These are phyloP conservation scores for Caranx melampygus DNA, from an alignment of 2,113 vertebrate genomes.

Conservation along the genomic window DNA sequence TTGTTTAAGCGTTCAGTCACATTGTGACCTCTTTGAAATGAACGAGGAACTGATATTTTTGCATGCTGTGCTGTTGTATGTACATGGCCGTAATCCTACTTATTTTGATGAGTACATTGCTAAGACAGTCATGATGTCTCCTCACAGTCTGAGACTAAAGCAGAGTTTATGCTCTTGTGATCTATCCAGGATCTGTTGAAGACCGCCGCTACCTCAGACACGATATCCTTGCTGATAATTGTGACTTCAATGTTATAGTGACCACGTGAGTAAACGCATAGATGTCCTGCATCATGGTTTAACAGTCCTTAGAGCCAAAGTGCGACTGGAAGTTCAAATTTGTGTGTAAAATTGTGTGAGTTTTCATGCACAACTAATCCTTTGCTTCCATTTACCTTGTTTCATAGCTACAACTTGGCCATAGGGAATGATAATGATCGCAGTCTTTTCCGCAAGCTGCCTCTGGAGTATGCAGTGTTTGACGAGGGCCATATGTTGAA, in stretches of 20 bases:
- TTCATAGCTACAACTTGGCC: constrained; percentile 89
- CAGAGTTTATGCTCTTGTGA: neutral
- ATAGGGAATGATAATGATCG: constrained; percentile 92
- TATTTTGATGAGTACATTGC: neutral
- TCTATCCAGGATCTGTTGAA: constrained; percentile 88
- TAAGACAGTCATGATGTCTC: neutral
- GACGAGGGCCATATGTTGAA: constrained; percentile 99
- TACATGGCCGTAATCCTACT: neutral
- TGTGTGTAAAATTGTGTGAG: neutral
- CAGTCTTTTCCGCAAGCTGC: constrained; percentile 90
- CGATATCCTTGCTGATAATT: constrained; percentile 86
- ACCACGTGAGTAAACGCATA: constrained; percentile 89
- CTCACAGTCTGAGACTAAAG: neutral
- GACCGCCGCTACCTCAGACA: constrained; percentile 90
- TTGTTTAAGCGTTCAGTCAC: neutral
- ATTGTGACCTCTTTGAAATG: neutral
- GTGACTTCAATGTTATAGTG: constrained; percentile 92
- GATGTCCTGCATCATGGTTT: neutral
- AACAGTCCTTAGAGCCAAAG: neutral
- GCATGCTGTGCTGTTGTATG: neutral
- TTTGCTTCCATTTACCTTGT: neutral
- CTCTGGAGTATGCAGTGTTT: constrained; percentile 92
- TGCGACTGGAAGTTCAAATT: neutral
- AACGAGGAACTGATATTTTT: neutral
- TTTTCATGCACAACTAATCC: neutral